Conservation (phyloP, 2,113 vertebrate genomes). For the Ceuthmochares aereus region DNA sequence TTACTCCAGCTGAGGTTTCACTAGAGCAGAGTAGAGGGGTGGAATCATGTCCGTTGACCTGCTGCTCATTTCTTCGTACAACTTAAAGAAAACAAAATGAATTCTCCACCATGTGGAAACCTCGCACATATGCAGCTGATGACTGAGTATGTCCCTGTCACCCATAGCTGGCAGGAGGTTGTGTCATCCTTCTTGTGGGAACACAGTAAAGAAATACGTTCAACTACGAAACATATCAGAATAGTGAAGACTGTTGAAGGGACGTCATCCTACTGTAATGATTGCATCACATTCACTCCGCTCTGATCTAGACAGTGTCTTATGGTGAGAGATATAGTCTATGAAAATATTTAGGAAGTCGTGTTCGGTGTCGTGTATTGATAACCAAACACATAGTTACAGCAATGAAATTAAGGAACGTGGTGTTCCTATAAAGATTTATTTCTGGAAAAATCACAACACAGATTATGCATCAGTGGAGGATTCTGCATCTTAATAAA, state of each 20-base stretch:
- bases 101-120: no score
- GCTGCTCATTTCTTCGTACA: not conserved
- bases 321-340: not conserved
- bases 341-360: not conserved
- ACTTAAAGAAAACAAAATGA: not conserved
- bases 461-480: not conserved
- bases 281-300: fast-evolving
- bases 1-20: no score
- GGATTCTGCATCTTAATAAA: not conserved
- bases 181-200: not conserved
- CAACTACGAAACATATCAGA: no score
- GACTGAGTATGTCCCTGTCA: not conserved
- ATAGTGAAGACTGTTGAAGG: not conserved
- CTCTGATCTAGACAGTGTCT: not conserved
- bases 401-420: not conserved
- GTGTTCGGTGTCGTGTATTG: not conserved
- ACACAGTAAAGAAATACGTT: not conserved
- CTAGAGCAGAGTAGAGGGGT: no score
- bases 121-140: not conserved
- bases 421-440: not conserved
- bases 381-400: not conserved
- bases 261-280: not conserved
- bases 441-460: not conserved
- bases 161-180: not conserved
- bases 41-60: no score